Percentiles rank a stretch among this genome's conserved stretches.
Conservation (phyloP, 2,113 vertebrate species). For the Salvelinus sp. region DNA sequence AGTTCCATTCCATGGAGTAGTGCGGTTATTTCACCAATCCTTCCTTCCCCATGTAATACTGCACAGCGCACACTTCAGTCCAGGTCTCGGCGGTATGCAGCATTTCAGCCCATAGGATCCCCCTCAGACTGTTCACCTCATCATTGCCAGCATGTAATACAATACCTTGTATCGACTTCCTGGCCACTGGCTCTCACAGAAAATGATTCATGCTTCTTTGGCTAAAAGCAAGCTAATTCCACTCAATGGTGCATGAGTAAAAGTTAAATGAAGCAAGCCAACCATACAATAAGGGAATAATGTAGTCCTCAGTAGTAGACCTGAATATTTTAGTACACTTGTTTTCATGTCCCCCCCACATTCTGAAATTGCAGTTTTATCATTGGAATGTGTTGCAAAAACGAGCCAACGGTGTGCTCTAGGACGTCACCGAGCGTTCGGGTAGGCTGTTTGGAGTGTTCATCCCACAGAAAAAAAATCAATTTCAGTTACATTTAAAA, state of each 20-base stretch:
- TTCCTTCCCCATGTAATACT: conserved; percentile 51
- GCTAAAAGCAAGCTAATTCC: conserved; percentile 71
- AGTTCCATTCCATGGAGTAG: conserved; percentile 54
- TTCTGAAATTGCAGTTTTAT: too few relatives aligned
- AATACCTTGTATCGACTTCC: conserved; percentile 72
- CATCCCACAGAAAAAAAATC: too few relatives aligned
- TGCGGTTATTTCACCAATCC: conserved; percentile 51
- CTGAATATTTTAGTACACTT: conserved; percentile 36
- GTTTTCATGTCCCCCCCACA: conserved; percentile 9
- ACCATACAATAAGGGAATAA: conserved; percentile 57
- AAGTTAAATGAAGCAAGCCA: conserved; percentile 65
- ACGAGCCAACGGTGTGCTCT: too few relatives aligned
- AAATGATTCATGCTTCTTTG: conserved; percentile 63
- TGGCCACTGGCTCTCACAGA: conserved; percentile 44
- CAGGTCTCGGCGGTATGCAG: conserved; percentile 59
- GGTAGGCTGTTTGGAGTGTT: too few relatives aligned
- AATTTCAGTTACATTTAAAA: too few relatives aligned
- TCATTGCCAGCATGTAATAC: conserved; percentile 68
- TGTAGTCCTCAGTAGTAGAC: conserved; percentile 29
- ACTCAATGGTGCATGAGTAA: conserved; percentile 62
- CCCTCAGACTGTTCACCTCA: conserved; percentile 56
- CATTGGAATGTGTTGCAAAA: too few relatives aligned
- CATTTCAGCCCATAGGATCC: conserved; percentile 51
- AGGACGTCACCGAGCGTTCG: too few relatives aligned
- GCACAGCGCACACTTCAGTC: conserved; percentile 54